A percentile compares a stretch with the other conserved stretches of the same genome.
Conservation (phyloP, 1,140 invertebrate genomes). For the Diachasmimorpha longicaudata region DNA sequence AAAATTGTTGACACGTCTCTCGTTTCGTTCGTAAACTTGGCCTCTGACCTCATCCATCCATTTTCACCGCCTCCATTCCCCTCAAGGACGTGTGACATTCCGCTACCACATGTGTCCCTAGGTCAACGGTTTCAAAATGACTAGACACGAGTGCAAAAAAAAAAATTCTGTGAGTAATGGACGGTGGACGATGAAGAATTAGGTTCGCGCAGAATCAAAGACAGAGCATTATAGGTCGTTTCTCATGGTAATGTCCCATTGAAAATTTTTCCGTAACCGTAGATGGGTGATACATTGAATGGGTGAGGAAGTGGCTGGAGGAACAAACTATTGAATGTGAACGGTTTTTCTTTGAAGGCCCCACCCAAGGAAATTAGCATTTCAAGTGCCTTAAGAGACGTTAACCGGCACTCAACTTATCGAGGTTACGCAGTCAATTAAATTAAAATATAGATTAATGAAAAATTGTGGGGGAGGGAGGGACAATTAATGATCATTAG, state of each 20-base stretch:
- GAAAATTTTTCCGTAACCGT: not conserved
- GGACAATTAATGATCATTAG: not conserved
- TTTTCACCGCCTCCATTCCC: not conserved
- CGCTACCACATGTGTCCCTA: not conserved
- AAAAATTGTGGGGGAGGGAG: not conserved
- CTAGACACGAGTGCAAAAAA: not conserved
- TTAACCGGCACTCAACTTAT: slow-evolving; percentile 26
- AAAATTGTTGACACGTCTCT: not conserved
- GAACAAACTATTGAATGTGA: slow-evolving; percentile 31
- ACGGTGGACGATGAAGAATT: not conserved
- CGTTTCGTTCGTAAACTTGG: not conserved
- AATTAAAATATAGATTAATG: not conserved
- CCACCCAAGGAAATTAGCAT: slow-evolving; percentile 45
- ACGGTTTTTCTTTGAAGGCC: slow-evolving; percentile 38
- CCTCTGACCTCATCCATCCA: not conserved
- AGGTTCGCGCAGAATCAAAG: not conserved
- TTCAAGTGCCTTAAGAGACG: slow-evolving; percentile 53
- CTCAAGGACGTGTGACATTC: not conserved
- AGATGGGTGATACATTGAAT: slow-evolving; percentile 32
- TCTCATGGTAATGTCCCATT: slow-evolving; percentile 1
- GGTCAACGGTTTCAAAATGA: not conserved
- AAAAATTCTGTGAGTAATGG: not conserved
- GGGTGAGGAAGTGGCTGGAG: slow-evolving; percentile 33
- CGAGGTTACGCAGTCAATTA: slow-evolving; percentile 18
- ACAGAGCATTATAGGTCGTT: not conserved